Evolutionary conservation across 2,113 vertebrate genomes (phyloP).

Genomic region (Dromiciops gliroides): DNA sequence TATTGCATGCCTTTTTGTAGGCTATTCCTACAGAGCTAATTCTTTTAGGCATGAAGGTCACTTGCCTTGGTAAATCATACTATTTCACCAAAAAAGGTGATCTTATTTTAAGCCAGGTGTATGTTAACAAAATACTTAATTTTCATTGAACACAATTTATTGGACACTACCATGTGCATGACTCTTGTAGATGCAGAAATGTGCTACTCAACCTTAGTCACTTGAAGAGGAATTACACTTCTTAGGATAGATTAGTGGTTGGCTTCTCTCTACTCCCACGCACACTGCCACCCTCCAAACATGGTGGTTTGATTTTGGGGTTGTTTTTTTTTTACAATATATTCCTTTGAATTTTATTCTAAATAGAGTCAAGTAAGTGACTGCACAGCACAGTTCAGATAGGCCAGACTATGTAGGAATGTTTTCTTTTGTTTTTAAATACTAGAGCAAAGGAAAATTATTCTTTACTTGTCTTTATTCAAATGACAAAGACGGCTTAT

Average conservation of each 20-base stretch:
- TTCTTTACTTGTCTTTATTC: conserved; percentile 60
- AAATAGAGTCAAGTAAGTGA: not conserved
- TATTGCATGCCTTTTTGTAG: conserved; percentile 74
- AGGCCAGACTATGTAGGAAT: not conserved
- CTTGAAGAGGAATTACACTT: not conserved
- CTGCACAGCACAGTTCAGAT: not conserved
- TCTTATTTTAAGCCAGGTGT: conserved; percentile 40
- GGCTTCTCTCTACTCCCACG: not conserved
- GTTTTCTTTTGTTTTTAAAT: not conserved
- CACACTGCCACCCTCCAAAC: not conserved
- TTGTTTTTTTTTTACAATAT: not conserved
- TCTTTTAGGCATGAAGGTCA: conserved; percentile 66
- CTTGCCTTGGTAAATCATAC: not conserved
- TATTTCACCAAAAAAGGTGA: conserved; percentile 54
- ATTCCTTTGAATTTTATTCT: not conserved
- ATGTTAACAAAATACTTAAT: conserved; percentile 21
- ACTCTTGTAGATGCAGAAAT: not conserved
- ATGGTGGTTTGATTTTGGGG: too few relatives aligned
- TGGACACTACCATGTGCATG: not conserved
- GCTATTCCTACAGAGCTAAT: conserved; percentile 69
- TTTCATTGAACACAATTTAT: not conserved
- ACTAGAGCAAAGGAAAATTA: conserved; percentile 5
- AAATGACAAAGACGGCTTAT: conserved; percentile 61
- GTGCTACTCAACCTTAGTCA: not conserved
- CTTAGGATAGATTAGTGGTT: not conserved